These are phyloP conservation scores for Drosophila biarmipes DNA, from an alignment of 1,140 invertebrate genomes.

Conservation along the genomic window DNA sequence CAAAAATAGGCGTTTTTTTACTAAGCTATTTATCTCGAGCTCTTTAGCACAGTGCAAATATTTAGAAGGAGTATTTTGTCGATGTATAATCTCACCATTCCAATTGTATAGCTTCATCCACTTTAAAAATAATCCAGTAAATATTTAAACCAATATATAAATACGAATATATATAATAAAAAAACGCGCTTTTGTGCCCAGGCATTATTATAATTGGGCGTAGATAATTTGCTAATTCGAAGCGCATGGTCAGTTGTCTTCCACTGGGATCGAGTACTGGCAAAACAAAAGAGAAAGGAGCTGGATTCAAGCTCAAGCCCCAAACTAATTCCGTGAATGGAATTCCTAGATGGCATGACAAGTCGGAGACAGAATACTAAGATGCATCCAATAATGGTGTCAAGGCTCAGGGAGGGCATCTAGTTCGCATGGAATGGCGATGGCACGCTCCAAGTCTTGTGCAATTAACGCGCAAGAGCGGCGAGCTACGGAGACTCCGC, in stretches of 20 bases:
- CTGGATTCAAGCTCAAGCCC: not conserved
- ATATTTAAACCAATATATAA: too few relatives aligned
- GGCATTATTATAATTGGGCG: constrained; percentile 39
- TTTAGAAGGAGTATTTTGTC: too few relatives aligned
- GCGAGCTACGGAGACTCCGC: not conserved
- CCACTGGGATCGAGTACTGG: not conserved
- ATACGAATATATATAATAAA: too few relatives aligned
- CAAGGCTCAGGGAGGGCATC: constrained; percentile 54
- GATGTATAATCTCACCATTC: too few relatives aligned
- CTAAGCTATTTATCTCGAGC: too few relatives aligned
- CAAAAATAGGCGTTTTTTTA: too few relatives aligned
- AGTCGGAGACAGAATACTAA: not conserved
- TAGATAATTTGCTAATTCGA: constrained; percentile 42
- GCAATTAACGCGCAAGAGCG: constrained; percentile 52
- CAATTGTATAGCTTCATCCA: too few relatives aligned
- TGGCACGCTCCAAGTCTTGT: constrained; percentile 46
- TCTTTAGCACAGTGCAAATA: too few relatives aligned
- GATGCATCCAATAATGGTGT: constrained; percentile 47
- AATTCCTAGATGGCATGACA: not conserved
- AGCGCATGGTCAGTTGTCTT: too few relatives aligned
- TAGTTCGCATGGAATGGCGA: constrained; percentile 54
- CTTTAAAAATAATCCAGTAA: too few relatives aligned
- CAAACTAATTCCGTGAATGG: not conserved
- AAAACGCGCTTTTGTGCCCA: not conserved
- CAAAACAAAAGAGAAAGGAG: constrained; percentile 3